Conservation (phyloP, 2,888 invertebrate species). For the Cerastis rubricosa region DNA sequence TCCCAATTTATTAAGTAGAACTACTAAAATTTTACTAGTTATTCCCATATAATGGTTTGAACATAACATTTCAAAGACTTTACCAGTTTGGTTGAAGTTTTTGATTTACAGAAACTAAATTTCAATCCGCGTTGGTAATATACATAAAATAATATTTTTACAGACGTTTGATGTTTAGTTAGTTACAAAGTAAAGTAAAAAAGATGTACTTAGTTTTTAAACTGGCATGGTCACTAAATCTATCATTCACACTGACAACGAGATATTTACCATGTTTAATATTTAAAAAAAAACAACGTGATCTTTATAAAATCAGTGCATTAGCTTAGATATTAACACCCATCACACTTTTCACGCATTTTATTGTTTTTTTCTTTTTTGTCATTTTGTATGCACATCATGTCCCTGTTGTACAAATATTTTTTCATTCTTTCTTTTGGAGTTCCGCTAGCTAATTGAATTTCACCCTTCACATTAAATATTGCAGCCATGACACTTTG, state of each 20-base stretch:
- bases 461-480: background rate
- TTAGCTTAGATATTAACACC: background rate
- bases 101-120: background rate
- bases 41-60: background rate
- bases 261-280: too few species aligned
- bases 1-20: too few species aligned
- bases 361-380: too few species aligned
- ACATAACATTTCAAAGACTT: background rate
- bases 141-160: background rate
- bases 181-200: background rate
- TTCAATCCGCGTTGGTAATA: background rate
- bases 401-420: too few species aligned
- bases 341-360: background rate
- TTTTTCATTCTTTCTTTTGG: background rate
- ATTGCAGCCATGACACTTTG: background rate
- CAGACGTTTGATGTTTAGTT: too few species aligned
- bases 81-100: background rate
- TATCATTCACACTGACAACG: too few species aligned
- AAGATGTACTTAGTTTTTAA: too few species aligned
- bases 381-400: too few species aligned
- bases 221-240: too few species aligned
- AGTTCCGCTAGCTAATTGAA: background rate
- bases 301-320: background rate
- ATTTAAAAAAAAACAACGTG: too few species aligned
- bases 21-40: too few species aligned